Evolutionary conservation across 2,888 invertebrate genomes (phyloP).

Genomic region (Netelia inedita): DNA sequence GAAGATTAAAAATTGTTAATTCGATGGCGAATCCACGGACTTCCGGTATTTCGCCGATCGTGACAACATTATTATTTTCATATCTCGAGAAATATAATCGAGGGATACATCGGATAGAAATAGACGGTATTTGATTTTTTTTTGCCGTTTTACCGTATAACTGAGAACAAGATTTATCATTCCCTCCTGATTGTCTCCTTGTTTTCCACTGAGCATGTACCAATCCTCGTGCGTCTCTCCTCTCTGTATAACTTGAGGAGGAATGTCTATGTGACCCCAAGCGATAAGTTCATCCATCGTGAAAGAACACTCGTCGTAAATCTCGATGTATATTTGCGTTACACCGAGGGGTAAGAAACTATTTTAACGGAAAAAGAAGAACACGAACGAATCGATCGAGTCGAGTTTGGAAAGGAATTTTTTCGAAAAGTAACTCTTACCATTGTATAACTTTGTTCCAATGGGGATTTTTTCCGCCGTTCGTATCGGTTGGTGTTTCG

Average conservation of each 20-base stretch:
- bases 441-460: constrained; percentile 98
- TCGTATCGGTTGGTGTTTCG: constrained; percentile 97
- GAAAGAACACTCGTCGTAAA: constrained; percentile 98
- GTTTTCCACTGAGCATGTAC: constrained; percentile 97
- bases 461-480: constrained; percentile 97
- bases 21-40: background rate
- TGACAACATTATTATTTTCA: too few relatives aligned
- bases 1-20: constrained; percentile 37
- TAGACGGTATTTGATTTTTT: background rate
- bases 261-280: constrained; percentile 96
- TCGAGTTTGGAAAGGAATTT: background rate
- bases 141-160: constrained; percentile 88
- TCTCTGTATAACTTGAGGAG: constrained; percentile 89
- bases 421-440: constrained; percentile 84
- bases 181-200: constrained; percentile 97
- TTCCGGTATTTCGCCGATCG: background rate
- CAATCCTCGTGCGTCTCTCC: constrained; percentile 98
- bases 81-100: too few relatives aligned
- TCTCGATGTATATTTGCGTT: constrained; percentile 95
- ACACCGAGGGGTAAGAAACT: constrained; percentile 96
- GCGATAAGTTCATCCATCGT: constrained; percentile 98
- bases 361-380: constrained; percentile 29
- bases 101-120: background rate
- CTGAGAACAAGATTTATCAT: constrained; percentile 96
- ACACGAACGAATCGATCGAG: too few relatives aligned